Percentiles rank a stretch among this genome's conserved stretches.
Evolutionary conservation across 2,113 vertebrate genomes (phyloP).

Genomic region (Capreolus pygargus): DNA sequence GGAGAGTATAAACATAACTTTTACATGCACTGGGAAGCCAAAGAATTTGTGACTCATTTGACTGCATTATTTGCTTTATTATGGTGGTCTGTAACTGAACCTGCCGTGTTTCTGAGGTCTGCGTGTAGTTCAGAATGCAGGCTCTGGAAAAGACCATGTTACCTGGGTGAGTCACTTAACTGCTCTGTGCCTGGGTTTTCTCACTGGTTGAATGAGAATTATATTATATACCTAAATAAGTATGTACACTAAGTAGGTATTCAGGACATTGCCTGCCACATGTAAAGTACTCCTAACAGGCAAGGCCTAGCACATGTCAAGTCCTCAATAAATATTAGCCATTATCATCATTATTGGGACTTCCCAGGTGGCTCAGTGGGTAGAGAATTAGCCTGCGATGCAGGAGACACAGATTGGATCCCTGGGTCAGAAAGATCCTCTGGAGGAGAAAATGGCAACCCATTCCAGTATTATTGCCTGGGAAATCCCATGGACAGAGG

Average conservation of each 20-base stretch:
- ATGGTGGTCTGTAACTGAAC: neutral
- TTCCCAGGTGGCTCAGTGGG: neutral
- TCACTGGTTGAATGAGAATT: neutral
- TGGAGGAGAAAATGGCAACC: neutral
- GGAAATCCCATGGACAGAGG: neutral
- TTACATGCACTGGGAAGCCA: neutral
- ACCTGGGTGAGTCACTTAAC: neutral
- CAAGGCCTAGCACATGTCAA: neutral
- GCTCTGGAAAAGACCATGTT: neutral
- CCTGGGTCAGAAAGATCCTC: neutral
- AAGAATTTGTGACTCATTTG: neutral
- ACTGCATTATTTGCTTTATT: neutral
- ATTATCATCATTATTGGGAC: neutral
- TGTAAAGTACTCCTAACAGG: neutral
- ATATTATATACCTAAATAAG: neutral
- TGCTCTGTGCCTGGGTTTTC: neutral
- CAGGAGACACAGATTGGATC: neutral
- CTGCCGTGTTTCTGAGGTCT: neutral
- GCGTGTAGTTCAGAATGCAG: neutral
- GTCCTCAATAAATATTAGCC: neutral
- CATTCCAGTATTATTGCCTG: neutral
- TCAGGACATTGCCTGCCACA: neutral
- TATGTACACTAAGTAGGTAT: neutral
- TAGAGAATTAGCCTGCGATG: neutral
- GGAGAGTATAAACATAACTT: neutral